These are phyloP conservation scores for Halichoeres trimaculatus DNA, from an alignment of 2,113 vertebrate species.

Conservation along the genomic window DNA sequence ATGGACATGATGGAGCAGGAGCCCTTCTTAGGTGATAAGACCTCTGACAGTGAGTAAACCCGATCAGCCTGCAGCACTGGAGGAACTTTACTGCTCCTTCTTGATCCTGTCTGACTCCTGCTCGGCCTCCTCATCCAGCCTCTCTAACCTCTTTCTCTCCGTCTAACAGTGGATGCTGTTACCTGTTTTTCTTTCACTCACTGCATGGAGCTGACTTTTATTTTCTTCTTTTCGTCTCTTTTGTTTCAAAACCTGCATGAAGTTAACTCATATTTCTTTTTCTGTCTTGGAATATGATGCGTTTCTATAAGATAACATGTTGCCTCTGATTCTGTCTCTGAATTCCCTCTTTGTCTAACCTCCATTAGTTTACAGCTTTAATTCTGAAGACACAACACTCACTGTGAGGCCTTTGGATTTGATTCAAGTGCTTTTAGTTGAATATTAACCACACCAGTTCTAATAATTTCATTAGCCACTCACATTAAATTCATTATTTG, in stretches of 20 bases:
- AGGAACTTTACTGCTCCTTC: conserved; percentile 15
- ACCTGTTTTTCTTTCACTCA: not conserved
- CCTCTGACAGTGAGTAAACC: conserved; percentile 96
- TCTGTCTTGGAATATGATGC: not conserved
- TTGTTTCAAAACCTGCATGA: conserved; percentile 21
- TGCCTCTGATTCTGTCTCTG: not conserved
- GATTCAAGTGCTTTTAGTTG: not conserved
- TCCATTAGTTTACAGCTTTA: too few relatives aligned
- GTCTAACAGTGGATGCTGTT: not conserved
- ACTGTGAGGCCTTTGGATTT: not conserved
- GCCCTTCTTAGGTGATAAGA: conserved; percentile 97
- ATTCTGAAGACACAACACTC: too few relatives aligned
- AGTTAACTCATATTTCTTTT: conserved; percentile 2
- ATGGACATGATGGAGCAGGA: conserved; percentile 99
- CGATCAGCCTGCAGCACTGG: conserved; percentile 67
- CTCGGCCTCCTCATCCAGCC: conserved; percentile 18
- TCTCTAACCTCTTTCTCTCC: conserved; percentile 8
- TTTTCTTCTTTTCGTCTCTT: not conserved
- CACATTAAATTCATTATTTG: too few relatives aligned
- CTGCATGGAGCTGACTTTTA: conserved; percentile 37
- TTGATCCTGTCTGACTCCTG: not conserved
- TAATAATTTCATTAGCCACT: too few relatives aligned
- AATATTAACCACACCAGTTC: too few relatives aligned
- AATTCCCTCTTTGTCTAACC: not conserved
- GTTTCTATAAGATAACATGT: not conserved